Base-by-base conservation (phyloP, 2,113 vertebrate genomes). In the Xenopus laevis region DNA sequence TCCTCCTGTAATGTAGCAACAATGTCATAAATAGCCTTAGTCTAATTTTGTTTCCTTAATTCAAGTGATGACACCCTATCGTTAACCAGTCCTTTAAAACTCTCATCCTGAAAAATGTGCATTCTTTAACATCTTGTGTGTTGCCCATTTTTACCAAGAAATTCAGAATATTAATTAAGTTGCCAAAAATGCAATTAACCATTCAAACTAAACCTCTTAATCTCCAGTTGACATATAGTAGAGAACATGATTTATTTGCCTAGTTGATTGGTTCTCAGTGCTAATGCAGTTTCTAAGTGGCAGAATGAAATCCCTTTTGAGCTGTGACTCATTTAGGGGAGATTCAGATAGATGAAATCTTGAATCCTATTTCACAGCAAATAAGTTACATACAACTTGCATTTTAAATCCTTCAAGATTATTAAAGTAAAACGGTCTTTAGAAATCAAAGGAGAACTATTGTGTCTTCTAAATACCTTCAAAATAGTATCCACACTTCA, bases 391-490 rank as follows among this genome's bases (percentile, higher is more conserved):
- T 79, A 82, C 79, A 82, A 82, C 78, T 79, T 74, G 81, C 85
- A 84, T 87, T 85, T 78, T 83, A 86, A 86, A 87, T 78, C 80
- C 79, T 78, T 82, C 79, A 82, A 82, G 81, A 86, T 87, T 89
- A 87, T 87, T 87, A 87, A 85, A 84, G 82, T 84, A 84, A 86
- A 83, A 83, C 82, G 83, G 84, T 81, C 79, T 87, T 84, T 84
- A 81, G 84, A 81, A 86, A 85, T 82, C 83, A 85, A n/a, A 87
- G 82, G 80, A 82, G 79, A 83, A 79, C 81, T 78, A 84, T 87
- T 87, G 82, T 84, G 79, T 84, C 84, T 86, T 82, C 82, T 87
- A 88, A 86, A 87, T 69, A 79, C 80, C 84, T 82, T 79, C 83
- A 84, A 84, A 84, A 86, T 83, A 81, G 82, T 82, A 7, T 40